Evolutionary conservation across 2,888 invertebrate genomes (phyloP).

Genomic region (Tiliacea aurago): DNA sequence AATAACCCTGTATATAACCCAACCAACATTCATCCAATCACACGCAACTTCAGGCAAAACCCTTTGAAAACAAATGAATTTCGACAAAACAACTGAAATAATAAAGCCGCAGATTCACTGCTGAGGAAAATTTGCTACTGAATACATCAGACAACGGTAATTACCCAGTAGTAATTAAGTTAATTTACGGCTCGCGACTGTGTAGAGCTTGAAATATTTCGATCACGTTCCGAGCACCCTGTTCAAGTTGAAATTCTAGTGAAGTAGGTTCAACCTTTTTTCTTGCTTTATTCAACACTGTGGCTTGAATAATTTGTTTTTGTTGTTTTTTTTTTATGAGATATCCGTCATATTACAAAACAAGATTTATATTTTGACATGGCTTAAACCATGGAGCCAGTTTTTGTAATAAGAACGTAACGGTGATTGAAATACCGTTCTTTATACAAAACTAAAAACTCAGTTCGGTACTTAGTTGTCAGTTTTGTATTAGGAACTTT

Average conservation of each 20-base stretch:
- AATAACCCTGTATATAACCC: no score
- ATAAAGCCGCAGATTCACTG: conserved; percentile 24
- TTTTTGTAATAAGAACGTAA: no score
- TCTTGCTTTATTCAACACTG: conserved; percentile 19
- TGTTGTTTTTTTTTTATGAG: conserved; percentile 7
- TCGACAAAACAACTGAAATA: conserved; percentile 41
- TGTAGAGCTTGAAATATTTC: conserved; percentile 52
- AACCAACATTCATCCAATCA: neutral
- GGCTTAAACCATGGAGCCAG: no score
- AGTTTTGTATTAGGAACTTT: no score
- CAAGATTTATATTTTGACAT: no score
- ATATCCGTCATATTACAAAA: no score
- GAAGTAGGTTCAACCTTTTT: conserved; percentile 34
- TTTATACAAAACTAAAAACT: no score
- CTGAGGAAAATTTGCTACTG: conserved; percentile 45
- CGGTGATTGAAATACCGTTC: no score
- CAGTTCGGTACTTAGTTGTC: no score
- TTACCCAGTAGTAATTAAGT: conserved; percentile 62
- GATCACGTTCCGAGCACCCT: conserved; percentile 52
- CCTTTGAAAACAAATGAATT: conserved; percentile 35
- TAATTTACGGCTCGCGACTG: conserved; percentile 56
- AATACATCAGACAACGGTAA: conserved; percentile 61
- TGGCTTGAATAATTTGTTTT: conserved; percentile 32
- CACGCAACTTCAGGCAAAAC: conserved; percentile 10
- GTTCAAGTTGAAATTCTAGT: conserved; percentile 55